Conservation (phyloP, 2,888 invertebrate species). For the Lumbricus terrestris region DNA sequence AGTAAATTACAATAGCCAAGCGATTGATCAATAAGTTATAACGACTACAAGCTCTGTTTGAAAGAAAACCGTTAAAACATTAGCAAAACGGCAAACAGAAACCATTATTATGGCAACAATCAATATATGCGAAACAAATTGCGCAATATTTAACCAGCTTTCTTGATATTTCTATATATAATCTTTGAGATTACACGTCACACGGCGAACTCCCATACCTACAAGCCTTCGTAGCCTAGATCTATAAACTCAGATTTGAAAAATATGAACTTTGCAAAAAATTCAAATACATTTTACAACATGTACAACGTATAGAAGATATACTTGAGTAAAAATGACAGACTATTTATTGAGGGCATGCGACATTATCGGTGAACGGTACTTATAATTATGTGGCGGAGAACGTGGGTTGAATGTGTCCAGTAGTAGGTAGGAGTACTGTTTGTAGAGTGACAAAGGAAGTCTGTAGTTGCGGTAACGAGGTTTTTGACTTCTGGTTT, state of each 20-base stretch:
- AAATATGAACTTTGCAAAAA: neutral
- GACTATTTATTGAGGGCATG: neutral
- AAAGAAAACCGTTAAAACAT: neutral
- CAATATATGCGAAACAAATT: neutral
- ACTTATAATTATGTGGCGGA: no score
- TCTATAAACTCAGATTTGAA: slow-evolving; percentile 3
- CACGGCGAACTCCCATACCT: neutral
- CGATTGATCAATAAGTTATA: neutral
- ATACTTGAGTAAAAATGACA: neutral
- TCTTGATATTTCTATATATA: neutral
- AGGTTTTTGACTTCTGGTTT: neutral
- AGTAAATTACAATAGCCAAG: neutral
- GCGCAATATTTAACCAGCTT: neutral
- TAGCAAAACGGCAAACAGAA: neutral
- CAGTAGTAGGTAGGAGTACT: neutral
- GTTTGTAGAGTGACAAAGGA: neutral
- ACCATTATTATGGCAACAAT: neutral
- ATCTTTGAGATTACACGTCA: neutral
- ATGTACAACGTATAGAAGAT: neutral
- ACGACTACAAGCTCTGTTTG: neutral
- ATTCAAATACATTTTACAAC: neutral
- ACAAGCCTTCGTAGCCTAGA: neutral
- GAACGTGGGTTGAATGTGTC: neutral
- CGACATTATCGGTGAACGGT: neutral
- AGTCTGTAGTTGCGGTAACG: neutral